Evolutionary conservation across 2,113 vertebrate species (phyloP).

Genomic region (Lasiurus cinereus): DNA sequence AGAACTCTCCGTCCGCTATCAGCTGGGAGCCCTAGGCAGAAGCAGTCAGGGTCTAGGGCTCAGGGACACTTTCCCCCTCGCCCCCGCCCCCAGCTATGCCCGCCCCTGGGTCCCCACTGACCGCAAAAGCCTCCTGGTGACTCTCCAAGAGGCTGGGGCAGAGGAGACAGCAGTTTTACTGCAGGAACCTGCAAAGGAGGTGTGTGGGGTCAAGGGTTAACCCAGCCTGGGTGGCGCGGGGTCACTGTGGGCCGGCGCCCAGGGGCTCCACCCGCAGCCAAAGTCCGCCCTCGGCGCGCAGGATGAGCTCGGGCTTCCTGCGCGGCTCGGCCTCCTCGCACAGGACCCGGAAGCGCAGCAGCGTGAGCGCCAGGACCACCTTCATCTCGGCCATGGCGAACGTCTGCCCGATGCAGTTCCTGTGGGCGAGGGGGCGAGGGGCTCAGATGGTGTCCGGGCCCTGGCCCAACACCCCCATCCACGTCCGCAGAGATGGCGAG

Average conservation of each 20-base stretch:
- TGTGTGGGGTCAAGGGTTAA: background rate
- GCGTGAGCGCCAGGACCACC: constrained; percentile 89
- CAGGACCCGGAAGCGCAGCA: constrained; percentile 89
- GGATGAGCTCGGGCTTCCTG: constrained; percentile 88
- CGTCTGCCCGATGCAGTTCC: constrained; percentile 95
- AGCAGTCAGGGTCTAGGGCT: no score
- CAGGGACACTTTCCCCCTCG: no score
- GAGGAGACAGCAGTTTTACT: background rate
- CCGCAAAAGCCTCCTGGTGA: background rate
- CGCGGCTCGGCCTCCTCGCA: constrained; percentile 80
- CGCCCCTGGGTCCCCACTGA: rapidly evolving
- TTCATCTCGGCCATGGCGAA: constrained; percentile 93
- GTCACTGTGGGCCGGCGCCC: rapidly evolving
- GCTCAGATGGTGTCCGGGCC: background rate
- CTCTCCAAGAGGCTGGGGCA: background rate
- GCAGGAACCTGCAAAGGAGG: background rate
- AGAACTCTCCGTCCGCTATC: rapidly evolving
- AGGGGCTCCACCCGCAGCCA: constrained; percentile 89
- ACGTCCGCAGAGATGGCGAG: rapidly evolving
- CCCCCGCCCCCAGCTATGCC: rapidly evolving
- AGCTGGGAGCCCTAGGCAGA: rapidly evolving
- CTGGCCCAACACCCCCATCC: no score
- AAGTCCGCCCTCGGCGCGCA: constrained; percentile 89
- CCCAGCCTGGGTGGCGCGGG: rapidly evolving
- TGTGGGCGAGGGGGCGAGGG: constrained; percentile 64